Percentiles rank a stretch among this genome's conserved stretches.
Conservation (phyloP, 2,797 vertebrate species). For the Anniella stebbinsi region DNA sequence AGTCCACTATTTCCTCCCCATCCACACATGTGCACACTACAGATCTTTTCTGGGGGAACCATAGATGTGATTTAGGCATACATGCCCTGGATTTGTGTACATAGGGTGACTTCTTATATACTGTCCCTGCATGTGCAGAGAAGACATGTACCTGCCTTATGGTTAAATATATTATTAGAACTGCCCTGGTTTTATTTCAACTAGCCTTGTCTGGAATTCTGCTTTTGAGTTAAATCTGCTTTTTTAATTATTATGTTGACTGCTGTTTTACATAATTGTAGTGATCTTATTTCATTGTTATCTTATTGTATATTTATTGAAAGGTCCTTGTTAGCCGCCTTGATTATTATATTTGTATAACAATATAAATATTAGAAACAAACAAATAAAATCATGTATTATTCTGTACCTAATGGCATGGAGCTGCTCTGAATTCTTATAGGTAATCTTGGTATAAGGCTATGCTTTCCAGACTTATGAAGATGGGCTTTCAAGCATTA, state of each 20-base stretch:
- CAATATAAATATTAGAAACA: not conserved
- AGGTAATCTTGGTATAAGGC: constrained; percentile 31
- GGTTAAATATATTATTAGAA: not conserved
- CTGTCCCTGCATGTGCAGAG: not conserved
- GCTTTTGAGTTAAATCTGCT: not conserved
- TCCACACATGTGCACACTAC: not conserved
- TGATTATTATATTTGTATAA: not conserved
- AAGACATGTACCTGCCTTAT: not conserved
- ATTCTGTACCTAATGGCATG: constrained; percentile 31
- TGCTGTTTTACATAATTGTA: not conserved
- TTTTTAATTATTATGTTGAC: not conserved
- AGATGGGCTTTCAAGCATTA: constrained; percentile 27
- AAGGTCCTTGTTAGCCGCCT: not conserved
- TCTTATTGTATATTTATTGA: not conserved
- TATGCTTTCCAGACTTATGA: not conserved
- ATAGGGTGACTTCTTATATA: not conserved
- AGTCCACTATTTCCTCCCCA: not conserved
- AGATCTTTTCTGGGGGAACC: not conserved
- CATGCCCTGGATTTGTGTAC: not conserved
- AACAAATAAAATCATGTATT: not conserved
- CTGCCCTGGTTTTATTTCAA: not conserved
- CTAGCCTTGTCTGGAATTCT: not conserved
- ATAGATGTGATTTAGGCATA: not conserved
- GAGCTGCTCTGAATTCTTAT: constrained; percentile 24
- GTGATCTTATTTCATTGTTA: not conserved